Evolutionary conservation across 2,888 invertebrate species (phyloP).

Genomic region (Aproaerema taeniolella): DNA sequence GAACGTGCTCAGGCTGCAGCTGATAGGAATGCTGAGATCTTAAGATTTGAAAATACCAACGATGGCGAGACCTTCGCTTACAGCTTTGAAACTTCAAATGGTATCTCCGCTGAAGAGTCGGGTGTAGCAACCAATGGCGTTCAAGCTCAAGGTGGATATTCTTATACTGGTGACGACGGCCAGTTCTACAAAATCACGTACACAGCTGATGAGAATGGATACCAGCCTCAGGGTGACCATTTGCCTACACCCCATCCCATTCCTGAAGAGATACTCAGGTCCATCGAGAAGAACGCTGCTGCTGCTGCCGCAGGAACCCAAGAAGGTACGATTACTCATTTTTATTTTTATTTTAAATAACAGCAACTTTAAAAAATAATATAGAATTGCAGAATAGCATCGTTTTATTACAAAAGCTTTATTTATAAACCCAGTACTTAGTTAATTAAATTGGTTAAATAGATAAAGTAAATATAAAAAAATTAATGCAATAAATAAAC

Average conservation of each 20-base stretch:
- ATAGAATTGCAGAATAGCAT: too few species aligned
- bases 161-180: slow-evolving; percentile 67
- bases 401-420: too few species aligned
- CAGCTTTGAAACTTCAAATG: slow-evolving; percentile 66
- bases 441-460: too few species aligned
- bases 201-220: slow-evolving; percentile 69
- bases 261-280: slow-evolving; percentile 61
- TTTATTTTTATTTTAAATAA: slow-evolving; percentile 3
- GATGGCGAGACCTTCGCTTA: slow-evolving; percentile 60
- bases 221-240: slow-evolving; percentile 58
- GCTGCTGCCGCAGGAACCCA: slow-evolving; percentile 67
- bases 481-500: too few species aligned
- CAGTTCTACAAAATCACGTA: slow-evolving; percentile 56
- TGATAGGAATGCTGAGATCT: slow-evolving; percentile 54
- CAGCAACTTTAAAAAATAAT: too few species aligned
- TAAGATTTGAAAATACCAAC: slow-evolving; percentile 57
- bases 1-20: slow-evolving; percentile 55
- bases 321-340: slow-evolving; percentile 52
- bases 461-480: too few species aligned
- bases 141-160: slow-evolving; percentile 57
- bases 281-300: slow-evolving; percentile 58
- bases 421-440: too few species aligned
- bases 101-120: slow-evolving; percentile 64
- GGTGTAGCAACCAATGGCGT: slow-evolving; percentile 65
- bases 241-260: slow-evolving; percentile 66